phyloP scores from a whole-genome alignment of 2,888 invertebrate genomes.

The Athrips mouffetella region DNA sequence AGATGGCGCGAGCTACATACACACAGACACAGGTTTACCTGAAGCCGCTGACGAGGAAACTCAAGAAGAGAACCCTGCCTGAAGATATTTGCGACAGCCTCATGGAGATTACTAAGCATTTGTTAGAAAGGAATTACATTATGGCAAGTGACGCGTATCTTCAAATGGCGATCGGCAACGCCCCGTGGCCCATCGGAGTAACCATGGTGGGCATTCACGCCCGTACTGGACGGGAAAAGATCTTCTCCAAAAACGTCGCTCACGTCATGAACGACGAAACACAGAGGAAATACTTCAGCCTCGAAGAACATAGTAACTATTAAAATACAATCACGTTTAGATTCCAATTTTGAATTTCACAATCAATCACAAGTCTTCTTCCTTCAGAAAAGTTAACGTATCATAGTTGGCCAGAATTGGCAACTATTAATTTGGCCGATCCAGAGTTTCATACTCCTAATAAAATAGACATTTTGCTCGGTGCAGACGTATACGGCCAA shows the following conservation, averaged over 20 bases:
- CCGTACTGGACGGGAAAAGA: conserved; percentile 98
- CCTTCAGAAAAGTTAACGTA: too few relatives aligned
- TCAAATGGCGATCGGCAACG: conserved; percentile 99
- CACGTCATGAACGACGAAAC: conserved; percentile 99
- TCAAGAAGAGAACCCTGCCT: conserved; percentile 92
- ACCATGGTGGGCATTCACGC: conserved; percentile 99
- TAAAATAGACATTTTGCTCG: too few relatives aligned
- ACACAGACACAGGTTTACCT: conserved; percentile 97
- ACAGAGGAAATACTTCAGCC: conserved; percentile 97
- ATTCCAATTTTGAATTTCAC: too few relatives aligned
- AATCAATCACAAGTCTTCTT: too few relatives aligned
- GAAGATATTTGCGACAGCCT: conserved; percentile 98
- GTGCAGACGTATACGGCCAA: too few relatives aligned
- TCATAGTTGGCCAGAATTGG: too few relatives aligned
- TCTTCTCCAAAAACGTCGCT: conserved; percentile 99
- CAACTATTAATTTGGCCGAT: too few relatives aligned
- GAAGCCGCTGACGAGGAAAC: conserved; percentile 92
- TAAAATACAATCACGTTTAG: too few relatives aligned
- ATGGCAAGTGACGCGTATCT: conserved; percentile 98
- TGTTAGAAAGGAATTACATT: conserved; percentile 94
- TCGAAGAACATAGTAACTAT: too few relatives aligned
- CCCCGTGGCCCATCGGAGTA: conserved; percentile 99
- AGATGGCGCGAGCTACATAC: conserved; percentile 94
- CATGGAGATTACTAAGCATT: conserved; percentile 92
- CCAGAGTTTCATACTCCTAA: too few relatives aligned